phyloP scores from a whole-genome alignment of 1,140 invertebrate species.

The Bombus haemorrhoidalis region DNA sequence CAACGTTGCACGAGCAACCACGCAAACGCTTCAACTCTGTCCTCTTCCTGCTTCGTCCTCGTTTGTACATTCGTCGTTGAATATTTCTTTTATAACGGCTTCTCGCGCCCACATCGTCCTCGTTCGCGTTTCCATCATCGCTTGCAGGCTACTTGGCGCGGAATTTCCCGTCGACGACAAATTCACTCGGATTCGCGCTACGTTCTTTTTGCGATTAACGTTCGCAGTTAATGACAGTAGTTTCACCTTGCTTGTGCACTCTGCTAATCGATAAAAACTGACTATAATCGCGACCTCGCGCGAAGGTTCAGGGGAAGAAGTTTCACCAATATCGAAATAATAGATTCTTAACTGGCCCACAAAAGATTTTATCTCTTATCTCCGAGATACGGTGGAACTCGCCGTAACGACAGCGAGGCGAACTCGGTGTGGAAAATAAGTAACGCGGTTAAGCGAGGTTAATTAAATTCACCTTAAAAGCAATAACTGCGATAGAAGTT shows the following conservation, averaged over 20 bases:
- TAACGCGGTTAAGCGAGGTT: not conserved
- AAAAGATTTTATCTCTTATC: no score
- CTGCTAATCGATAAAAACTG: not conserved
- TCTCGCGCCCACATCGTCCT: no score
- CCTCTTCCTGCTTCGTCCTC: not conserved
- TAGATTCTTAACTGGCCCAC: not conserved
- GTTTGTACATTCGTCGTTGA: constrained; percentile 20
- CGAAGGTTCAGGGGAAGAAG: not conserved
- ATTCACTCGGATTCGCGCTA: not conserved
- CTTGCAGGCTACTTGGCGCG: not conserved
- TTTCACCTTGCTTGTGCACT: not conserved
- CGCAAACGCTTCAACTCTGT: not conserved
- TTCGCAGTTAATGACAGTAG: not conserved
- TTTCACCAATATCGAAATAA: not conserved
- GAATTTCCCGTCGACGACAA: constrained; percentile 31
- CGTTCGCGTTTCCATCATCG: constrained; percentile 43
- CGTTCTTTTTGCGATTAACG: not conserved
- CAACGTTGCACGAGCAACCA: not conserved
- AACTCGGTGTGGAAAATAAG: not conserved
- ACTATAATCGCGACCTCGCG: not conserved
- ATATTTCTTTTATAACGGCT: constrained; percentile 32
- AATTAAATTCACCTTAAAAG: not conserved
- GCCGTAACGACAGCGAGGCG: no score
- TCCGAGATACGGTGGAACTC: not conserved
- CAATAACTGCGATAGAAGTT: not conserved